Conservation (phyloP, 2,888 invertebrate genomes). For the Mesodorylaimus sp. region DNA sequence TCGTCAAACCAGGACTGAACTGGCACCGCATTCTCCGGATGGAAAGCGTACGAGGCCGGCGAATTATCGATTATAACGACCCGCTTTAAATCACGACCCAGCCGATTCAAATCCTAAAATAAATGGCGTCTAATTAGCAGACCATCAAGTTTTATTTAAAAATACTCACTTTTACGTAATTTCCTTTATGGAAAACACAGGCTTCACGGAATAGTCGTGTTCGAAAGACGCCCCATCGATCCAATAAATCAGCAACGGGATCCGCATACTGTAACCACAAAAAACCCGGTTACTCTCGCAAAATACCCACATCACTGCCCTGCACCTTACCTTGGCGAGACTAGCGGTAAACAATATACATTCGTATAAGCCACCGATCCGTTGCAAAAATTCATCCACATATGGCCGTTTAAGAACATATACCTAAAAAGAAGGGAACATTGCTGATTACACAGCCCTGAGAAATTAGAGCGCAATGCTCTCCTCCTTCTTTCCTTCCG, state of each 20-base stretch:
- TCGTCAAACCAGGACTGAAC: constrained; percentile 99
- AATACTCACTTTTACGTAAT: constrained; percentile 61
- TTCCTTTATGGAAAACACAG: constrained; percentile 94
- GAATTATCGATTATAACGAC: constrained; percentile 97
- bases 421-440: constrained; percentile 26
- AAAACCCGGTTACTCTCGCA: neutral
- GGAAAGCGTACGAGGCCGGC: constrained; percentile 96
- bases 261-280: constrained; percentile 59
- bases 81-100: constrained; percentile 80
- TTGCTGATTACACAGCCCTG: no score
- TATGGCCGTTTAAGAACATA: constrained; percentile 94
- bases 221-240: constrained; percentile 58
- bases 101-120: constrained; percentile 64
- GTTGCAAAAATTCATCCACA: constrained; percentile 87
- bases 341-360: constrained; percentile 96
- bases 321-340: constrained; percentile 54
- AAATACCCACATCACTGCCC: neutral
- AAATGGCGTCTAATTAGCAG: constrained; percentile 10
- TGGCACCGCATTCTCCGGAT: constrained; percentile 96
- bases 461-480: no score
- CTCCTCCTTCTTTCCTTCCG: no score
- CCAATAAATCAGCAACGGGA: constrained; percentile 87
- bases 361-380: constrained; percentile 92
- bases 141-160: neutral
- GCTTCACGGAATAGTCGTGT: constrained; percentile 83